Evolutionary conservation across 1,140 invertebrate species (phyloP).

Genomic region (Elysia chlorotica): DNA sequence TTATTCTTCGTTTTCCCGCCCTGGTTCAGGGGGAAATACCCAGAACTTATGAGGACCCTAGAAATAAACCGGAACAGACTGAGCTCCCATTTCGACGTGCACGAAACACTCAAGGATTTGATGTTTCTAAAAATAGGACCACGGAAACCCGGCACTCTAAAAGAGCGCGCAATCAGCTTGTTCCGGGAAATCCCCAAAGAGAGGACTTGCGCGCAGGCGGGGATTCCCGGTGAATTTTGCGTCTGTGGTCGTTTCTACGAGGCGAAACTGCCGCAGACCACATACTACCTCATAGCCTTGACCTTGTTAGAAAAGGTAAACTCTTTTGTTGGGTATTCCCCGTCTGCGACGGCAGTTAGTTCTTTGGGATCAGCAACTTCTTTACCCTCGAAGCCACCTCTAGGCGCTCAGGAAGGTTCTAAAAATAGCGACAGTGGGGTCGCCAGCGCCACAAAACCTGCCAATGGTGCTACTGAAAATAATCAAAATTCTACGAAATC

Average conservation of each 20-base stretch:
- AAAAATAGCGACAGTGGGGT: too few species aligned
- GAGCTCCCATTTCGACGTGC: conserved; percentile 63
- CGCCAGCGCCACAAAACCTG: too few species aligned
- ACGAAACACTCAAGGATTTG: conserved; percentile 58
- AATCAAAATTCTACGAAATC: neutral
- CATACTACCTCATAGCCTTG: neutral
- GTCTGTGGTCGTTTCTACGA: conserved; percentile 81
- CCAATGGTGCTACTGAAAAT: too few species aligned
- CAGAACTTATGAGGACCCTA: conserved; percentile 71
- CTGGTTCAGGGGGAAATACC: conserved; percentile 71
- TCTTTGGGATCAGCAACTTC: too few species aligned
- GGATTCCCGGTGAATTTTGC: conserved; percentile 93
- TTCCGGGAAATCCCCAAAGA: conserved; percentile 68
- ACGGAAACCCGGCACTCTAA: conserved; percentile 64
- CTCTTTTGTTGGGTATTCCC: neutral
- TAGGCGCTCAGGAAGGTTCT: too few species aligned
- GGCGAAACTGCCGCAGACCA: neutral
- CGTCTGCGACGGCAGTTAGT: neutral
- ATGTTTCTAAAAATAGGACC: conserved; percentile 68
- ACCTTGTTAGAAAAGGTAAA: neutral
- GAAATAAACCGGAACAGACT: conserved; percentile 67
- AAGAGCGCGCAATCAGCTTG: conserved; percentile 70
- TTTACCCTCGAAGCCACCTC: too few species aligned
- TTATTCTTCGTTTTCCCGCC: conserved; percentile 78
- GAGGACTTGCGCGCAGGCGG: conserved; percentile 84